Evolutionary conservation across 2,888 invertebrate species (phyloP), one percentile per base, ranked within the genome.

Genomic region (Morpho deidamia): DNA sequence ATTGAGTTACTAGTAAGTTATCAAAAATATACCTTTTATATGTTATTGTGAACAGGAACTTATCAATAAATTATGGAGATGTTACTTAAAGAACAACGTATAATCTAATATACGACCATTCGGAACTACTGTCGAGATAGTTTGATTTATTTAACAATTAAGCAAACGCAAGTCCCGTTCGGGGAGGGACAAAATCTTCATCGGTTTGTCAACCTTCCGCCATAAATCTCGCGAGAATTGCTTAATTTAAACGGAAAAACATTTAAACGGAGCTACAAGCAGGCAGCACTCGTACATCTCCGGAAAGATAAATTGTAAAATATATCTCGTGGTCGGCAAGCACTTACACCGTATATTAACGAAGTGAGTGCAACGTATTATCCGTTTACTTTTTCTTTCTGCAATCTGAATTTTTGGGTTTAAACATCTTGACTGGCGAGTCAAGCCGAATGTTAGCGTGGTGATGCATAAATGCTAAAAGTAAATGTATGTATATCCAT

Each of bases 161-260:
- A 56, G 53, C 42, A 45, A 48, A 53, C 49, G 41, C 44, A 11
- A 50, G 32, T 32, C 44, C 44, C 50, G 41, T 58, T 58, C 44
- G 45, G 37, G 47, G 34, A 23, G 33, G 56, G 42, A 59, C 59
- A 51, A 60, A 58, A 66, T 62, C 58, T 58, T 57, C 53, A 56
- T 50, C 56, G 52, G 65, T 64, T 62, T 60, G 61, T 64, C 63
- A 65, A 45, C 45, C 42, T 12, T 38, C 59, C 37, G 46, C 45
- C 48, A 56, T 64, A 62, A 65, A 68, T 63, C 59, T 62, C 51
- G 42, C 38, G 40, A 51, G 44, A 44, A 57, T 52, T 55, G 56
- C 56, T 60, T 61, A 60, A 60, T 62, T 62, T 61, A 62, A 65
- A 64, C 53, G 54, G 59, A 58, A 60, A 60, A 58, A 54, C 56